Conservation (phyloP, 2,113 vertebrate species). For the Neomonachus schauinslandi region DNA sequence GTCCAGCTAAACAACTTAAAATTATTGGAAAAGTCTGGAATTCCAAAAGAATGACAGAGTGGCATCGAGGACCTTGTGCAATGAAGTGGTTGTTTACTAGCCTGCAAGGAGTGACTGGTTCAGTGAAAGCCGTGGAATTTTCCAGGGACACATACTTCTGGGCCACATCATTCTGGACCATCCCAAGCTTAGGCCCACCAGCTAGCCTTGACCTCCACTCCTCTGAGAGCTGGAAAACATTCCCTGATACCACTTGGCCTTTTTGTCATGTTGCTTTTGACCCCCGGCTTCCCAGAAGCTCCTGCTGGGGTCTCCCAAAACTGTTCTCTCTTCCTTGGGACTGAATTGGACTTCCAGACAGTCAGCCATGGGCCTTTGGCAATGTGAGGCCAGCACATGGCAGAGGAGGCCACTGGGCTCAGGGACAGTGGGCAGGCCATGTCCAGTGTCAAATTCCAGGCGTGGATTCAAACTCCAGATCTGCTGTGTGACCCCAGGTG, state of each 20-base stretch:
- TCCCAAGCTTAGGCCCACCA: not conserved
- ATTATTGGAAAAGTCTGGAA: not conserved
- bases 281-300: not conserved
- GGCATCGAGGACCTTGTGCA: not conserved
- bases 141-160: fast-evolving
- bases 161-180: not conserved
- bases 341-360: not conserved
- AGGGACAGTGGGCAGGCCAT: not conserved
- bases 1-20: not conserved
- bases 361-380: not conserved
- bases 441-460: not conserved
- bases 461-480: not conserved
- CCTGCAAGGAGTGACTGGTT: not conserved
- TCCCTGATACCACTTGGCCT: not conserved
- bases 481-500: not conserved
- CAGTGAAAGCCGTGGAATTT: not conserved
- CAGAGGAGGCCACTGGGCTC: not conserved
- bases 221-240: not conserved
- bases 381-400: not conserved
- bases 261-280: not conserved
- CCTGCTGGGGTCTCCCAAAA: not conserved
- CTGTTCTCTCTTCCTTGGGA: not conserved
- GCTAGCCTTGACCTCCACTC: not conserved
- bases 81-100: not conserved
- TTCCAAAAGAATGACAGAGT: not conserved